phyloP scores from a whole-genome alignment of 2,797 vertebrate species.

The Hypotaenidia okinawae region DNA sequence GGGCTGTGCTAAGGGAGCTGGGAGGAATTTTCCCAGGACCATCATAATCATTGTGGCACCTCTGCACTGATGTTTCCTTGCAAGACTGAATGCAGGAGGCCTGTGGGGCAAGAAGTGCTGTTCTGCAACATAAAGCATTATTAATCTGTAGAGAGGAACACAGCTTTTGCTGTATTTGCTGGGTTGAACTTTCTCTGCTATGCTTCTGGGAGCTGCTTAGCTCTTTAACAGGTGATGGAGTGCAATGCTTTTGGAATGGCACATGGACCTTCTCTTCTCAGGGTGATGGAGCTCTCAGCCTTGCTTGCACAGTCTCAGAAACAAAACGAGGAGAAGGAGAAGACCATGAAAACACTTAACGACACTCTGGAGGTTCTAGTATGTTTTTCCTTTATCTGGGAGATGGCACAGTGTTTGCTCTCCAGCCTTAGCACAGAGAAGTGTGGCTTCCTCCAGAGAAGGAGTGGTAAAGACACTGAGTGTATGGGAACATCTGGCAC shows the following conservation, averaged over 20 bases:
- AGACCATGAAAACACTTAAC: constrained; percentile 72
- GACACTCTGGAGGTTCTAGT: constrained; percentile 77
- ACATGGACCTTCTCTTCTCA: constrained; percentile 65
- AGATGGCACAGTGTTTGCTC: neutral
- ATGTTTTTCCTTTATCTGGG: constrained; percentile 59
- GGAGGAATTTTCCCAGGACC: neutral
- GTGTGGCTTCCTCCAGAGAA: neutral
- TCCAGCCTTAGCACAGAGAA: neutral
- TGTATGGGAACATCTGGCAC: neutral
- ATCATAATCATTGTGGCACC: neutral
- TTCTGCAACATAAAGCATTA: neutral
- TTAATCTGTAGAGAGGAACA: neutral
- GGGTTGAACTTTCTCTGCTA: neutral
- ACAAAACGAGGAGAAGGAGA: constrained; percentile 76
- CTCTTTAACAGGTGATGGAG: neutral
- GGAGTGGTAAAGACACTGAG: neutral
- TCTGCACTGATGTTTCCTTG: neutral
- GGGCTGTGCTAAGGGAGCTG: neutral
- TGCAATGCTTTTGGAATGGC: constrained; percentile 35
- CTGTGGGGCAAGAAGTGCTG: neutral
- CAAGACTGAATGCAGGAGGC: neutral
- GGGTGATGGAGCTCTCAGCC: constrained; percentile 80
- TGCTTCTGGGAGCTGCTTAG: neutral
- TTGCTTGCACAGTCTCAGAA: constrained; percentile 77
- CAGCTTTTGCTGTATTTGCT: neutral